Conservation (phyloP, 2,113 vertebrate genomes). For the Bombycilla garrulus region DNA sequence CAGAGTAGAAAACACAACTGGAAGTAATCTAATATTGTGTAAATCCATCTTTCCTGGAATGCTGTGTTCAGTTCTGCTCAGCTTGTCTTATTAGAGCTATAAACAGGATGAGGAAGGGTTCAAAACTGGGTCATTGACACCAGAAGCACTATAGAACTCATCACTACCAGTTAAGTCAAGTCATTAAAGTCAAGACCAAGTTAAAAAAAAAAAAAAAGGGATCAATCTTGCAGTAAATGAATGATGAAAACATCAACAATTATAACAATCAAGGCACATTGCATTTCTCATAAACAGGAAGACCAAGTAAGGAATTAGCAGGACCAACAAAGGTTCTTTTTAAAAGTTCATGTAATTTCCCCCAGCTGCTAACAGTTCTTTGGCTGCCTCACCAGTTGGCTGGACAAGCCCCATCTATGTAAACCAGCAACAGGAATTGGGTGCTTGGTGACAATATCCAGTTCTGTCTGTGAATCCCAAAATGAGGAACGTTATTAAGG, state of each 20-base stretch:
- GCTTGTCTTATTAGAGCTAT: not conserved
- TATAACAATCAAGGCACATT: not conserved
- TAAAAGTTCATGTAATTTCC: not conserved
- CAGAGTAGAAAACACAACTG: not conserved
- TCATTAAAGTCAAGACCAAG: not conserved
- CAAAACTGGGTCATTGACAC: constrained; percentile 1
- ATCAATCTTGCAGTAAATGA: not conserved
- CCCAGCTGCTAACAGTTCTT: not conserved
- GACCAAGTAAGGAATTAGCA: not conserved
- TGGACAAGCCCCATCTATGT: not conserved
- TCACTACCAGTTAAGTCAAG: not conserved
- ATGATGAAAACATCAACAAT: not conserved
- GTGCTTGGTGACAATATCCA: not conserved
- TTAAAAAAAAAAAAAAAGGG: not conserved
- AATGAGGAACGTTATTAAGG: not conserved
- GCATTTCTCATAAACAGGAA: not conserved
- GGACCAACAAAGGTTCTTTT: not conserved
- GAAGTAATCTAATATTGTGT: constrained; percentile 1
- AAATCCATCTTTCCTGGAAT: constrained; percentile 12
- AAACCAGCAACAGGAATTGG: not conserved
- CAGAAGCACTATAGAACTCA: not conserved
- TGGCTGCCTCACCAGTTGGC: not conserved
- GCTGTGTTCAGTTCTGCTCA: not conserved
- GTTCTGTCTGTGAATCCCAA: not conserved
- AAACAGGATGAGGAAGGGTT: constrained; percentile 40